phyloP scores from a whole-genome alignment of 2,113 vertebrate species.

The Myodes glareolus region DNA sequence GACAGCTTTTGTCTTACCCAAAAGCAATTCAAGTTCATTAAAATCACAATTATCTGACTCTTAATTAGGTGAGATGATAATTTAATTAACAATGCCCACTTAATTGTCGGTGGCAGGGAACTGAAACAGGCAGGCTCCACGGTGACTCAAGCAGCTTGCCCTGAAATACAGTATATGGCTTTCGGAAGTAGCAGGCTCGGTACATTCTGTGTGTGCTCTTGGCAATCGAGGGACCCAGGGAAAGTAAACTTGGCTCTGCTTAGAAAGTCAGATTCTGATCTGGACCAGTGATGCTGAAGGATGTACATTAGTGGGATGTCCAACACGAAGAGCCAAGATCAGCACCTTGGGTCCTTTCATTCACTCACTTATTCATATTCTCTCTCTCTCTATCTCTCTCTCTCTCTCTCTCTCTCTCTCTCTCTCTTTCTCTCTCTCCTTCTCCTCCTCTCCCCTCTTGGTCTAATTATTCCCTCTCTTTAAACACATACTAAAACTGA shows the following conservation, averaged over 20 bases:
- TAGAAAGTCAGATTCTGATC: not conserved
- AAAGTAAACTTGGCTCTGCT: not conserved
- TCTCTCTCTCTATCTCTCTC: too few relatives aligned
- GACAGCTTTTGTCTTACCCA: conserved; percentile 54
- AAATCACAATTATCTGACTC: conserved; percentile 76
- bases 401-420: too few relatives aligned
- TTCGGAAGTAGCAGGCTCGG: not conserved
- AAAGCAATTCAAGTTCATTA: conserved; percentile 77
- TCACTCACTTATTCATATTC: not conserved
- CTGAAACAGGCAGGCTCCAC: not conserved
- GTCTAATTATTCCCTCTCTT: not conserved
- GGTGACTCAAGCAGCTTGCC: not conserved
- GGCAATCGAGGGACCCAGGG: not conserved
- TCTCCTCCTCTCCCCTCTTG: not conserved
- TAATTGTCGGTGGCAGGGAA: conserved; percentile 70
- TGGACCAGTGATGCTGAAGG: not conserved
- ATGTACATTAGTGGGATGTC: too few relatives aligned
- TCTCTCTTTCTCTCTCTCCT: not conserved
- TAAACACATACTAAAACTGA: not conserved
- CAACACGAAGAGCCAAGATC: not conserved
- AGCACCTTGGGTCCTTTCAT: not conserved
- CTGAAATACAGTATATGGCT: not conserved
- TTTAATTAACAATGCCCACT: conserved; percentile 78
- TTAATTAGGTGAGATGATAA: conserved; percentile 75
- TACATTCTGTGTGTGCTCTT: not conserved